Evolutionary conservation across 2,113 vertebrate genomes (phyloP), one percentile per base, ranked within the genome.

Genomic region (Microtus richardsoni): DNA sequence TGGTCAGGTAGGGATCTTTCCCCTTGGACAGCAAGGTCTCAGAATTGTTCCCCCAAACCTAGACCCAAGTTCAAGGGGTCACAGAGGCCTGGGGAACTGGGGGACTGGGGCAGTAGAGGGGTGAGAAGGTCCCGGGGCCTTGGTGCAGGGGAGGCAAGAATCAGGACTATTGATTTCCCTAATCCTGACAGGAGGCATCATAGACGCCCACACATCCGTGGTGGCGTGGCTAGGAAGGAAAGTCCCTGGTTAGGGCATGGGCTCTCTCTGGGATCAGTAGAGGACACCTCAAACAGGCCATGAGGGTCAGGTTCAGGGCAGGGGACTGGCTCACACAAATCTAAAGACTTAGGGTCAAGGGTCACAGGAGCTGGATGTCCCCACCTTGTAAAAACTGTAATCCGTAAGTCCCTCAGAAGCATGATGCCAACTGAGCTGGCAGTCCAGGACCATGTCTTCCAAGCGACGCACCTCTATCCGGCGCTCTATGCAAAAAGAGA

Each of bases 301-400:
- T 22, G 89, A 82, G 49, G 75, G 47, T 21, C n/a, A 21, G 77
- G 39, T 64, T 54, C 88, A 58, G 88, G 74, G 17, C 66, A 80
- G 49, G 86, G 77, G 36, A 41, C n/a, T 49, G 80, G 49, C 30
- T 83, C 36, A 64, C 54, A 58, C 7, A n/a, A 28, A 44, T 54
- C 75, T 28, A 58, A 28, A 71, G 77, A 54, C 54, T n/a, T 70
- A 91, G 39, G 36, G 24, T 91, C 22, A 79, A 91, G 87, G 91
- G 26, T 60, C n/a, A 39, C 1, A 26, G 98, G 98, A 68, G 96
- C 97, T 64, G 44, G 78, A 97, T 99, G 97, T 6, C 97, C 98
- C 85, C 99, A 98, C 99, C 98, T 98, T 98, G 98, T 98, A 99
- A 96, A 99, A 98, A 96, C 98, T 98, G 97, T 98, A 99, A 92